Conservation (phyloP, 2,113 vertebrate genomes). For the Cinclus mexicanus region DNA sequence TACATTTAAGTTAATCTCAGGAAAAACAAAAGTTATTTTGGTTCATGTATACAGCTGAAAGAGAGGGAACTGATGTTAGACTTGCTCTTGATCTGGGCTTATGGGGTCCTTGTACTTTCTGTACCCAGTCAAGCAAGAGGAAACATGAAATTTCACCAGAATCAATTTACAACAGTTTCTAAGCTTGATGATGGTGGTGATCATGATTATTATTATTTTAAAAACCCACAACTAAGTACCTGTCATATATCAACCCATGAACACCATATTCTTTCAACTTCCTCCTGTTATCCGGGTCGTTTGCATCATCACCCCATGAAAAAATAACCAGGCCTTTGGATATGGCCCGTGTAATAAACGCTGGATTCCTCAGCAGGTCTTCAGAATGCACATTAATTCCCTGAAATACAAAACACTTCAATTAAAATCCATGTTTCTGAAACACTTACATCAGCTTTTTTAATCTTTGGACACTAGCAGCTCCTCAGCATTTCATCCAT, state of each 20-base stretch:
- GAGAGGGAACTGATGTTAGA: not conserved
- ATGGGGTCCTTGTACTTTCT: not conserved
- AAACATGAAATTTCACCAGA: not conserved
- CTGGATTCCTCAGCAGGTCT: slow-evolving; percentile 87
- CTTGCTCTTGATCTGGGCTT: not conserved
- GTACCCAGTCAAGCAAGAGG: not conserved
- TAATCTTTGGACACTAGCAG: not conserved
- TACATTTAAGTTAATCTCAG: not conserved
- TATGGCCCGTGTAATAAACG: slow-evolving; percentile 82
- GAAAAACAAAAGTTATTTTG: not conserved
- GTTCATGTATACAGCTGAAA: not conserved
- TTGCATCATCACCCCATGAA: slow-evolving; percentile 96
- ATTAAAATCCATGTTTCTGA: not conserved
- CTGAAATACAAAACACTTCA: slow-evolving; percentile 64
- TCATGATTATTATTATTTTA: not conserved
- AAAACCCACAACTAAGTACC: slow-evolving; percentile 71
- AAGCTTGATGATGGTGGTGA: not conserved
- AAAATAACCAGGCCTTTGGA: slow-evolving; percentile 93
- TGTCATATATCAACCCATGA: slow-evolving; percentile 94
- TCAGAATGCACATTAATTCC: slow-evolving; percentile 93
- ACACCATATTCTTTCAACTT: slow-evolving; percentile 87
- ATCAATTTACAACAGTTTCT: not conserved
- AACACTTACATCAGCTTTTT: not conserved
- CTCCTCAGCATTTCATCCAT: not conserved
- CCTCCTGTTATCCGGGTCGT: slow-evolving; percentile 89